phyloP scores from a whole-genome alignment of 1,140 invertebrate genomes.

The Rhysida immarginata region DNA sequence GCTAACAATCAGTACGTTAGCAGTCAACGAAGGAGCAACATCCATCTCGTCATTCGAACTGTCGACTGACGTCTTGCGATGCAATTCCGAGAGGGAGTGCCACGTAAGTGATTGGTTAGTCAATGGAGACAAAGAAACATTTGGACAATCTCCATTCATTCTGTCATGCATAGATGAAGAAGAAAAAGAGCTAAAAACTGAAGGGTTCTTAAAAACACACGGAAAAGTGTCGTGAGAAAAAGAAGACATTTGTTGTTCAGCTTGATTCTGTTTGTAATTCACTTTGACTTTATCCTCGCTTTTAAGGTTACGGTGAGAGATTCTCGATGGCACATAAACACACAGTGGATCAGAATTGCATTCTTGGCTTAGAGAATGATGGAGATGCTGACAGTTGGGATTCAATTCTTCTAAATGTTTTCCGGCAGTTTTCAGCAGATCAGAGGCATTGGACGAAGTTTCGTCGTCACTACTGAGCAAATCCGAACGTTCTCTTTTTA shows the following conservation, averaged over 20 bases:
- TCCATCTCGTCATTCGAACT: conserved; percentile 29
- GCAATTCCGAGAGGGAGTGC: conserved; percentile 23
- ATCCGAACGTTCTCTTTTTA: neutral
- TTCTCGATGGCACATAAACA: conserved; percentile 5
- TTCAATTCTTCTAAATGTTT: neutral
- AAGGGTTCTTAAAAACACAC: too few relatives aligned
- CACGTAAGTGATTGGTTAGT: conserved; percentile 22
- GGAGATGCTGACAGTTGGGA: too few relatives aligned
- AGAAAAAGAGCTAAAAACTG: too few relatives aligned
- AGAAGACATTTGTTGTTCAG: too few relatives aligned
- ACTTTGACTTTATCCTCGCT: too few relatives aligned
- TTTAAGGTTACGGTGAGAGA: too few relatives aligned
- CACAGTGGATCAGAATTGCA: conserved; percentile 9
- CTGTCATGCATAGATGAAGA: neutral
- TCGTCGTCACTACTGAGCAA: neutral
- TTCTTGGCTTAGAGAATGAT: too few relatives aligned
- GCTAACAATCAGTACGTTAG: conserved; percentile 28
- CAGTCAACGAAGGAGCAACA: conserved; percentile 16
- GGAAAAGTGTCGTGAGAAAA: too few relatives aligned
- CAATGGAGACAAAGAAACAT: conserved; percentile 26
- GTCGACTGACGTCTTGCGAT: conserved; percentile 20
- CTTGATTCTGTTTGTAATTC: too few relatives aligned
- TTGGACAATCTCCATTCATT: conserved; percentile 21
- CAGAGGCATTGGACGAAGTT: neutral
- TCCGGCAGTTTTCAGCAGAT: neutral